Base-by-base conservation (phyloP, 2,888 invertebrate genomes). In the Hypsopygia costalis region DNA sequence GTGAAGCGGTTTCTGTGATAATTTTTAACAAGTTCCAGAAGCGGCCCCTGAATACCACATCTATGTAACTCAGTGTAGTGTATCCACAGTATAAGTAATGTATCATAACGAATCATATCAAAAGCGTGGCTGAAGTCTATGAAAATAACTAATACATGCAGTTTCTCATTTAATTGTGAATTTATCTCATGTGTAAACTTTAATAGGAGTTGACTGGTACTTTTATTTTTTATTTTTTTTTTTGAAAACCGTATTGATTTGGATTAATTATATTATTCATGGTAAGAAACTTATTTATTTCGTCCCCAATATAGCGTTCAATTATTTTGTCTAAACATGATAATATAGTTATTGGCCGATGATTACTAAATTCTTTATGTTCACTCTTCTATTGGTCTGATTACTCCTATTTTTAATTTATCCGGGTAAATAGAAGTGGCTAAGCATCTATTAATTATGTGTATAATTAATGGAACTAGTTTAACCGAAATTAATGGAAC, bases 51-150 rank as follows among this genome's bases (percentile, higher is more conserved):
- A 1, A 55, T 41, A 1, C 50, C 55, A 29, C 36, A 9, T 20
- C 42, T 30, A 7, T 43, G 22, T 8, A 44, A 30, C 3, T 36
- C 38, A 6, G 36, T 33, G 6, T 41, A 8, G n/a, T n/a, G n/a
- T n/a, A n/a, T n/a, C n/a, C n/a, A n/a, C n/a, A n/a, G n/a, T n/a
- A n/a, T n/a, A n/a, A n/a, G n/a, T 6, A 47, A 29, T 8, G 28
- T 38, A 3, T 40, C 34, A 25, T 40, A 42, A 1, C 34, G 11
- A 1, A 46, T 11, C 2, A 38, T 46, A 6, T 46, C 46, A n/a
- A 47, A 47, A 2, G 44, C 44, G 21, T 47, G 43, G 20, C 40
- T 36, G 33, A 46, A 50, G 30, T 50, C 50, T 1, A 50, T 43
- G 11, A 43, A 50, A 5, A 50, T 33, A 9, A 50, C 33, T 7